Conservation (phyloP, 1,140 invertebrate species). For the Pseudomyrmex cubaensis region DNA sequence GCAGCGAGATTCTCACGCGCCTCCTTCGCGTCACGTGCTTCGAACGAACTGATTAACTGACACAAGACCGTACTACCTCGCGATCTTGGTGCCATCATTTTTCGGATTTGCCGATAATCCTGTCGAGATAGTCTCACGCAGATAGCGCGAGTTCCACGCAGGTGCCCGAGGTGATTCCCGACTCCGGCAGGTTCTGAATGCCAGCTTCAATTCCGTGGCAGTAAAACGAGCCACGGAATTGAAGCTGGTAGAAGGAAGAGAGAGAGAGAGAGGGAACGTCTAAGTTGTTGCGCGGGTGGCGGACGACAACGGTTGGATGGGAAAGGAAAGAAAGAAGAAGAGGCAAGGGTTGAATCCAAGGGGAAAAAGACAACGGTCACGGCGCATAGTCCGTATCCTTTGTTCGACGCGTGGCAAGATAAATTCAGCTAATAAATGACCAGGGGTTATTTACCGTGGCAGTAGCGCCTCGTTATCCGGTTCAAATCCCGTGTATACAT, state of each 20-base stretch:
- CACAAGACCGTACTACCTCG: background rate
- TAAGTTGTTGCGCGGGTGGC: conserved; percentile 37
- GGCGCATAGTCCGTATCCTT: conserved; percentile 75
- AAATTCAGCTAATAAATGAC: conserved; percentile 84
- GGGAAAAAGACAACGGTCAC: conserved; percentile 64
- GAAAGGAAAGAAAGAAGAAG: background rate
- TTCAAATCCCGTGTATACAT: conserved; percentile 43
- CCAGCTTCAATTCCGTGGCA: too few relatives aligned
- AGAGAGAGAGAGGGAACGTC: background rate
- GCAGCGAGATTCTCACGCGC: conserved; percentile 37
- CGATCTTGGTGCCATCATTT: conserved; percentile 68
- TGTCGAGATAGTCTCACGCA: conserved; percentile 66
- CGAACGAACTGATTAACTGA: conserved; percentile 39
- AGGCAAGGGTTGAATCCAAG: conserved; percentile 26
- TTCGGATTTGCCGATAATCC: conserved; percentile 71
- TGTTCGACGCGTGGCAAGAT: conserved; percentile 82
- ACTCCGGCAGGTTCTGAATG: conserved; percentile 56
- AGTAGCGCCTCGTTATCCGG: conserved; percentile 84
- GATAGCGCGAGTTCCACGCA: conserved; percentile 65
- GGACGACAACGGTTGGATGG: background rate
- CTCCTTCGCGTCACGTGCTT: conserved; percentile 5
- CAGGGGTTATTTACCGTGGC: conserved; percentile 78
- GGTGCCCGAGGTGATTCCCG: conserved; percentile 64
- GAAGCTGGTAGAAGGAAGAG: conserved; percentile 56
- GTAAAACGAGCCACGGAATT: conserved; percentile 43